A percentile compares a stretch with the other conserved stretches of the same genome.
Evolutionary conservation across 2,113 vertebrate genomes (phyloP).

Genomic region (Egretta garzetta): DNA sequence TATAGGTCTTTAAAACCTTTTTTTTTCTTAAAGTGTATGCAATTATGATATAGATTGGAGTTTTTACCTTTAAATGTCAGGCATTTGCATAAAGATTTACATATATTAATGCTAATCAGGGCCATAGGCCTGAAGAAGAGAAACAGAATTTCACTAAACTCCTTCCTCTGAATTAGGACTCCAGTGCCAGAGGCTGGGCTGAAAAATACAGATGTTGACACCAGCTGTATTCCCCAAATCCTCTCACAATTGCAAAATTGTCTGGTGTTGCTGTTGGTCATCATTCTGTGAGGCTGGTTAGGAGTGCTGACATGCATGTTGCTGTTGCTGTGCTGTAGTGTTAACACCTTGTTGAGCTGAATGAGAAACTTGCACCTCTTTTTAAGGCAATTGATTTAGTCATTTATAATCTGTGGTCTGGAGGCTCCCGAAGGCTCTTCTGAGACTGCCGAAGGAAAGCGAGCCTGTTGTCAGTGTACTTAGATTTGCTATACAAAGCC

Average conservation of each 20-base stretch:
- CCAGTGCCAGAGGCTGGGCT: neutral
- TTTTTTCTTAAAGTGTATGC: neutral
- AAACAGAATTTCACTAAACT: neutral
- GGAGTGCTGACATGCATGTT: neutral
- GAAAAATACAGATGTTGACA: neutral
- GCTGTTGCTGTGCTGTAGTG: neutral
- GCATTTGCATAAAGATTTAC: neutral
- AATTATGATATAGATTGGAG: neutral
- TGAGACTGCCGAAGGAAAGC: neutral
- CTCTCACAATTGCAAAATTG: neutral
- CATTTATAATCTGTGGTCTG: neutral
- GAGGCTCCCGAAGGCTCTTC: neutral
- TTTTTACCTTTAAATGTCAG: neutral
- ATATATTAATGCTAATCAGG: neutral
- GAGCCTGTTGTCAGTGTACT: neutral
- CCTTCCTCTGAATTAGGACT: neutral
- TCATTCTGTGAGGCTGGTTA: neutral
- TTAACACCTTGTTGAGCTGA: conserved; percentile 21
- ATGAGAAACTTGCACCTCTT: conserved; percentile 5
- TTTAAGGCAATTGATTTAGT: conserved; percentile 6
- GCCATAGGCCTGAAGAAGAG: neutral
- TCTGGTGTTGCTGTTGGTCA: neutral
- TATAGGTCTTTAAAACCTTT: neutral
- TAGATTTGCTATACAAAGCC: neutral
- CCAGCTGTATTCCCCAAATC: neutral